phyloP scores from a whole-genome alignment of 1,140 invertebrate genomes.

The Drosophila parabipectinata region DNA sequence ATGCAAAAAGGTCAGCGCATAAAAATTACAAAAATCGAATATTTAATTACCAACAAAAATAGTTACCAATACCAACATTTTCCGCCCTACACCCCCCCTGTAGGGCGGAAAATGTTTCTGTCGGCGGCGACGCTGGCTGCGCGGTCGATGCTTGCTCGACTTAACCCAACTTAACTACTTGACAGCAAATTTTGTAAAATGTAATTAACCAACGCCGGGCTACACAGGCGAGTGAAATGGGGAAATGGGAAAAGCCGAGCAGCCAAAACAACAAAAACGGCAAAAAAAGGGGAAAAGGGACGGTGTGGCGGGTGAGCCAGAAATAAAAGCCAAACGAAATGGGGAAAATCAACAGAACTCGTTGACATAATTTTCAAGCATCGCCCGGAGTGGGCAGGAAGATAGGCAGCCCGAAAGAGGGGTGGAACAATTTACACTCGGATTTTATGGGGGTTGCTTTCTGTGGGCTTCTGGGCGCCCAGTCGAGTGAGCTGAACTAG shows the following conservation, averaged over 20 bases:
- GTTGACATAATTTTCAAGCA: slow-evolving; percentile 82
- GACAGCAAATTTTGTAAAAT: slow-evolving; percentile 83
- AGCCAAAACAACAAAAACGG: slow-evolving; percentile 47
- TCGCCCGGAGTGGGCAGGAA: slow-evolving; percentile 25
- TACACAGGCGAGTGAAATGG: slow-evolving; percentile 15
- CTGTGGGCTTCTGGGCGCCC: slow-evolving; percentile 55
- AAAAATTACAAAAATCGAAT: slow-evolving; percentile 81
- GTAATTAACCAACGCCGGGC: slow-evolving; percentile 80
- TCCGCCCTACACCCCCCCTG: too few species aligned
- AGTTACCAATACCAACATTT: too few species aligned
- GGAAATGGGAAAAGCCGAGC: slow-evolving; percentile 30
- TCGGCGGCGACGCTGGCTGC: background rate
- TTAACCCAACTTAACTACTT: slow-evolving; percentile 83
- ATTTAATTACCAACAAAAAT: slow-evolving; percentile 71
- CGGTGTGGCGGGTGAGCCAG: background rate
- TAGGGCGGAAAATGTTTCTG: slow-evolving; percentile 22
- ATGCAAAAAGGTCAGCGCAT: slow-evolving; percentile 78
- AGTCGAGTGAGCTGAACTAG: slow-evolving; percentile 44
- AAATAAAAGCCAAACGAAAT: slow-evolving; percentile 57
- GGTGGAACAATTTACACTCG: slow-evolving; percentile 5
- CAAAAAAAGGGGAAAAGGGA: slow-evolving; percentile 13
- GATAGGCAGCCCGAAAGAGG: slow-evolving; percentile 6
- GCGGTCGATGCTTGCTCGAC: slow-evolving; percentile 58
- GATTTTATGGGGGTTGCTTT: slow-evolving; percentile 19
- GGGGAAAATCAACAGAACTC: slow-evolving; percentile 81